Conservation (phyloP, 2,888 invertebrate genomes). For the Arctia plantaginis region DNA sequence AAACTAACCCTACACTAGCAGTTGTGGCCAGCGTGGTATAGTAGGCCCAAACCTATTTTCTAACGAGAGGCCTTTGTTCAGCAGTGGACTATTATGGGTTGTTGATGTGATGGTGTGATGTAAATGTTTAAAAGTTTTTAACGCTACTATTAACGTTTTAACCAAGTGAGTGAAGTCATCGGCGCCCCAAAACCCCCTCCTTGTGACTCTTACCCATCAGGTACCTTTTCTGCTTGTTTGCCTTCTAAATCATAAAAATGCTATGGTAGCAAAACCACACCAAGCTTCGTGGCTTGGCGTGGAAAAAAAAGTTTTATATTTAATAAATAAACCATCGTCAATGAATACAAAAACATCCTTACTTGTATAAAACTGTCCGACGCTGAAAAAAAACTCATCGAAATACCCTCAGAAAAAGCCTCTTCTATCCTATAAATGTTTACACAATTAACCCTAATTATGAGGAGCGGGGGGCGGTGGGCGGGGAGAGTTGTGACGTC, state of each 20-base stretch:
- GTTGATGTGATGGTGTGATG: too few relatives aligned
- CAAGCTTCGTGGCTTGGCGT: background rate
- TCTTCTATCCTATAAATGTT: conserved; percentile 57
- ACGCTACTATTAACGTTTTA: too few relatives aligned
- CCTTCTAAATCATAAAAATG: background rate
- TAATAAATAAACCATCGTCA: background rate
- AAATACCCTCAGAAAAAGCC: conserved; percentile 30
- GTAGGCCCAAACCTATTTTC: too few relatives aligned
- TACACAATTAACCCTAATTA: conserved; percentile 71
- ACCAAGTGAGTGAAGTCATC: too few relatives aligned
- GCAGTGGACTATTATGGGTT: too few relatives aligned
- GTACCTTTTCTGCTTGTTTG: background rate
- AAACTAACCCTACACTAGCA: too few relatives aligned
- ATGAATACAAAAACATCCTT: background rate
- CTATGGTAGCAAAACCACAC: background rate
- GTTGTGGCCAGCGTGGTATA: too few relatives aligned
- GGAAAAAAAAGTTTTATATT: background rate
- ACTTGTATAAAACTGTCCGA: background rate
- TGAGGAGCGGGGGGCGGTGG: conserved; percentile 44
- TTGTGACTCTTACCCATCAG: background rate
- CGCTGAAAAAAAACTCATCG: conserved; percentile 29
- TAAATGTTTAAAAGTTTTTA: too few relatives aligned
- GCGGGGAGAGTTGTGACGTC: conserved; percentile 52
- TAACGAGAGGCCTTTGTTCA: too few relatives aligned
- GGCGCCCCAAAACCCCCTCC: too few relatives aligned